Percentiles rank a stretch among this genome's conserved stretches.
Conservation (phyloP, 2,113 vertebrate genomes). For the Cyphomyrus discorhynchus region DNA sequence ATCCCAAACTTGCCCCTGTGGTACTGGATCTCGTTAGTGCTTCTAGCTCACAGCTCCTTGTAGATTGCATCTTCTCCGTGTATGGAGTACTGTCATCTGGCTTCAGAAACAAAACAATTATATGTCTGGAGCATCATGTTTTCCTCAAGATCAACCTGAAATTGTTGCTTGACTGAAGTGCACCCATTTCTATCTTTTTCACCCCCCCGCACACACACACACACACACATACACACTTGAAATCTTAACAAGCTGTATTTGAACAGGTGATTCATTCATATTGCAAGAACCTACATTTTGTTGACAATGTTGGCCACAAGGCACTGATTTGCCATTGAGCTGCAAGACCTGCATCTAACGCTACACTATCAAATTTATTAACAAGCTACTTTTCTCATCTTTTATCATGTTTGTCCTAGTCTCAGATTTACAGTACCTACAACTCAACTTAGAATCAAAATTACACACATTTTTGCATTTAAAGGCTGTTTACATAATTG, state of each 20-base stretch:
- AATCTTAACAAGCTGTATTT: background rate
- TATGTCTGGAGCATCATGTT: background rate
- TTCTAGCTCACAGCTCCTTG: background rate
- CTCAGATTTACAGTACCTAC: background rate
- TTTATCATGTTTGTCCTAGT: background rate
- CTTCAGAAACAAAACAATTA: background rate
- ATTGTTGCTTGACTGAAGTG: background rate
- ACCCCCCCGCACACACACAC: too few species aligned
- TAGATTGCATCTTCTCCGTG: background rate
- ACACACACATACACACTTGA: too few species aligned
- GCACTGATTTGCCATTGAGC: background rate
- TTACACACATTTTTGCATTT: background rate
- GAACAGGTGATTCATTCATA: background rate
- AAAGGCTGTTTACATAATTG: background rate
- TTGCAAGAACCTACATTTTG: background rate
- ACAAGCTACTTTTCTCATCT: background rate
- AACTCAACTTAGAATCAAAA: background rate
- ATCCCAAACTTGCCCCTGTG: background rate
- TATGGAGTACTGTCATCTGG: background rate
- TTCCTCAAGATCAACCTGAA: background rate
- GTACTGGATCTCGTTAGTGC: background rate
- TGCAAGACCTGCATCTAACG: background rate
- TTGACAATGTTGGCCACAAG: background rate
- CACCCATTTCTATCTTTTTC: background rate
- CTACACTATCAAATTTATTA: background rate